phyloP scores from a whole-genome alignment of 2,797 vertebrate genomes.

The Argya squamiceps region DNA sequence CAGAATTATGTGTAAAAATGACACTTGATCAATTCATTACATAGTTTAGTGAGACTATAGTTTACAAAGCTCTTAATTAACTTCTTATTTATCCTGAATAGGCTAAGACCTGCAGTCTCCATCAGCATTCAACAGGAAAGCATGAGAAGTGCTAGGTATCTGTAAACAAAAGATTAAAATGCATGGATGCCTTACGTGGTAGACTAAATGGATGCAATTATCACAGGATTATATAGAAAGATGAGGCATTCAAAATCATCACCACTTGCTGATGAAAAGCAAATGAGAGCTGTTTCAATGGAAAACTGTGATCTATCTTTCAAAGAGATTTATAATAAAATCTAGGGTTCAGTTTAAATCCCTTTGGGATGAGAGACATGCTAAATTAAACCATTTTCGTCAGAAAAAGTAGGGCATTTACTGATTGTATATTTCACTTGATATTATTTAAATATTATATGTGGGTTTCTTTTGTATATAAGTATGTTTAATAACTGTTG shows the following conservation, averaged over 20 bases:
- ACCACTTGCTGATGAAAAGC: slow-evolving; percentile 21
- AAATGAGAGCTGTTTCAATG: neutral
- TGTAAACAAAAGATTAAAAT: slow-evolving; percentile 69
- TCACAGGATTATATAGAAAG: slow-evolving; percentile 58
- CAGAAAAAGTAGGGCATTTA: neutral
- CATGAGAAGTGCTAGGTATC: neutral
- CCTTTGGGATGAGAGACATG: neutral
- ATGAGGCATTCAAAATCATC: slow-evolving; percentile 56
- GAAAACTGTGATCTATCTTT: slow-evolving; percentile 10
- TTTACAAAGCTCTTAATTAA: slow-evolving; percentile 40
- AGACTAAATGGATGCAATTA: slow-evolving; percentile 42
- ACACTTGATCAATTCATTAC: slow-evolving; percentile 30
- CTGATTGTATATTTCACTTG: neutral
- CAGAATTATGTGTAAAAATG: slow-evolving; percentile 8
- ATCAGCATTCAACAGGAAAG: slow-evolving; percentile 31
- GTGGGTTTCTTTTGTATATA: neutral
- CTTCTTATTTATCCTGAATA: slow-evolving; percentile 39
- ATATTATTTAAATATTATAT: neutral
- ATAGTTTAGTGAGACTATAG: neutral
- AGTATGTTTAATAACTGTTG: neutral
- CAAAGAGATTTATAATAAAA: neutral
- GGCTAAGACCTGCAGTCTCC: neutral
- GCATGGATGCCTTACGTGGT: slow-evolving; percentile 17
- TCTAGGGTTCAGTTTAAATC: neutral
- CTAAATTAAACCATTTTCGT: neutral